Evolutionary conservation across 2,888 invertebrate species (phyloP), one percentile per base, ranked within the genome.

Genomic region (Ornithoptera alexandrae): DNA sequence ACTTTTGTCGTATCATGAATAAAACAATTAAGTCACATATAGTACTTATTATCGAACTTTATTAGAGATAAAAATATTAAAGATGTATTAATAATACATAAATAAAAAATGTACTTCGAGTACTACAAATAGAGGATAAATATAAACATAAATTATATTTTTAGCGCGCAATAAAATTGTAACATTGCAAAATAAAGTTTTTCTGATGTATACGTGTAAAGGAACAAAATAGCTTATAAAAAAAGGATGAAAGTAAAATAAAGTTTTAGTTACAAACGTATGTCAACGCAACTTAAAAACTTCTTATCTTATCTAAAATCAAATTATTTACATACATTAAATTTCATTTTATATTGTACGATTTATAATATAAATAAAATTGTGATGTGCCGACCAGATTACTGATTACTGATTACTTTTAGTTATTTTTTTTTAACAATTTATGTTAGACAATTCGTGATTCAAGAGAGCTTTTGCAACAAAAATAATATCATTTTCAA

Each of bases 41-140:
- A 59, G 3, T 61, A 66, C 24, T 62, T 65, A 67, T 65, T 71
- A 68, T 61, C 65, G 60, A 66, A 71, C 62, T 73, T 72, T 73
- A 72, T 74, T 72, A 72, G 71, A 70, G 75, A 74, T 72, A 72
- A 74, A 73, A 72, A 76, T 74, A 75, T 75, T 75, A 72, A 73
- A 77, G 74, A 78, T 69, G 57, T 70, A 73, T 74, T 77, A 76
- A 76, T 75, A 77, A 77, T 74, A 78, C 66, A 73, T 75, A 74
- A 74, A 75, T 76, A 77, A 68, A 71, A 73, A 73, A 76, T 74
- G 75, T 78, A 78, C 74, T 77, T 77, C 72, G 75, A 76, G 78
- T 78, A 78, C 78, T 75, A 75, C 73, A 76, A 30, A 73, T 74
- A 67, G 74, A 73, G 71, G 70, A 73, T 72, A 74, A 74, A 74